These are phyloP conservation scores for Clusia tigrina DNA, from an alignment of 2,888 invertebrate genomes.

Conservation along the genomic window DNA sequence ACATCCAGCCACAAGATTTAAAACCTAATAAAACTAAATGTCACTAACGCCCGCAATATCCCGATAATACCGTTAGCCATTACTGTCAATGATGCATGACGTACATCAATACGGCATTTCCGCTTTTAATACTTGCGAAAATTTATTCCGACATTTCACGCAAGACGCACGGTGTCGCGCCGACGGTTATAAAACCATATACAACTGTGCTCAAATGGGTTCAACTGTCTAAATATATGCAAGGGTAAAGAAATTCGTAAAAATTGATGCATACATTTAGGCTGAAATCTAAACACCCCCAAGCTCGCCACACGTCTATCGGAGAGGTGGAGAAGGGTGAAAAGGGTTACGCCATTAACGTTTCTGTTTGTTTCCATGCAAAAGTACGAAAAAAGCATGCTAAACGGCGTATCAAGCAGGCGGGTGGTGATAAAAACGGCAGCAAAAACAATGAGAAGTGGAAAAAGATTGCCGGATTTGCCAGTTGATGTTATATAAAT, in stretches of 20 bases:
- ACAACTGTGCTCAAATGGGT: background rate
- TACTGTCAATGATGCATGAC: conserved; percentile 54
- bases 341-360: conserved; percentile 8
- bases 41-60: conserved; percentile 41
- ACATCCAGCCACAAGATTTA: background rate
- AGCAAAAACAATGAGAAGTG: no score
- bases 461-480: no score
- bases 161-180: background rate
- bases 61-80: conserved; percentile 53
- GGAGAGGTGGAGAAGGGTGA: background rate
- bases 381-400: no score
- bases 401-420: no score
- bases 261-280: conserved; percentile 46
- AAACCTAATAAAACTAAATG: conserved; percentile 48
- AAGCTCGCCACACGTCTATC: background rate
- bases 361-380: conserved; percentile 8
- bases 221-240: background rate
- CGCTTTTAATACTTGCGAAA: background rate
- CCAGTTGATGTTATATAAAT: background rate
- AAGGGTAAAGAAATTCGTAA: conserved; percentile 12
- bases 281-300: conserved; percentile 33
- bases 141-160: conserved; percentile 21
- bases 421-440: no score
- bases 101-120: conserved; percentile 46
- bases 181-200: background rate